Percentiles rank a stretch among this genome's conserved stretches.
These are phyloP conservation scores for Etheostoma cragini DNA, from an alignment of 2,113 vertebrate genomes.

Conservation along the genomic window DNA sequence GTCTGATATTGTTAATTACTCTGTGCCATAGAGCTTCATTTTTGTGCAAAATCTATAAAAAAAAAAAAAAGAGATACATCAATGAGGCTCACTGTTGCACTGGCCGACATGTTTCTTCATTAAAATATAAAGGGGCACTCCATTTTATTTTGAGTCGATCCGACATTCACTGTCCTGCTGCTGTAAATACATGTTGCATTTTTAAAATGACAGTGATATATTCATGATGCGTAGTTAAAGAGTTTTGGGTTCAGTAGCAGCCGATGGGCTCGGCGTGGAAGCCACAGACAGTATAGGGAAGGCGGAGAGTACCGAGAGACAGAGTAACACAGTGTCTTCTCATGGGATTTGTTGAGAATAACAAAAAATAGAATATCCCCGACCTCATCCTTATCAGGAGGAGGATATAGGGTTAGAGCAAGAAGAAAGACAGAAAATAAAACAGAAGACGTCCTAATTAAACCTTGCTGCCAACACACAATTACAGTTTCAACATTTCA, in stretches of 20 bases:
- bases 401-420: not conserved
- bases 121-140: not conserved
- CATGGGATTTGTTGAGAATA: not conserved
- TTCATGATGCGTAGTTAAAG: not conserved
- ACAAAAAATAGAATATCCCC: not conserved
- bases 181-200: constrained; percentile 6
- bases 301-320: not conserved
- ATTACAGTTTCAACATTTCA: constrained; percentile 25
- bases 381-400: not conserved
- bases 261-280: not conserved
- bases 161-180: not conserved
- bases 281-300: not conserved
- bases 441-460: not conserved
- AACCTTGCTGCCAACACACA: constrained; percentile 27
- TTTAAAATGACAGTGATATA: not conserved
- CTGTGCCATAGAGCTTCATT: not conserved
- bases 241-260: too few species aligned
- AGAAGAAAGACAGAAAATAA: not conserved
- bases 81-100: not conserved
- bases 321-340: not conserved
- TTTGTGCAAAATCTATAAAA: not conserved
- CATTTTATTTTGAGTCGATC: not conserved
- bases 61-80: not conserved
- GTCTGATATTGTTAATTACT: not conserved
- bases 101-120: not conserved